Evolutionary conservation across 2,113 vertebrate genomes (phyloP), one percentile per base, ranked within the genome.

Genomic region (Harpagus bidentatus): DNA sequence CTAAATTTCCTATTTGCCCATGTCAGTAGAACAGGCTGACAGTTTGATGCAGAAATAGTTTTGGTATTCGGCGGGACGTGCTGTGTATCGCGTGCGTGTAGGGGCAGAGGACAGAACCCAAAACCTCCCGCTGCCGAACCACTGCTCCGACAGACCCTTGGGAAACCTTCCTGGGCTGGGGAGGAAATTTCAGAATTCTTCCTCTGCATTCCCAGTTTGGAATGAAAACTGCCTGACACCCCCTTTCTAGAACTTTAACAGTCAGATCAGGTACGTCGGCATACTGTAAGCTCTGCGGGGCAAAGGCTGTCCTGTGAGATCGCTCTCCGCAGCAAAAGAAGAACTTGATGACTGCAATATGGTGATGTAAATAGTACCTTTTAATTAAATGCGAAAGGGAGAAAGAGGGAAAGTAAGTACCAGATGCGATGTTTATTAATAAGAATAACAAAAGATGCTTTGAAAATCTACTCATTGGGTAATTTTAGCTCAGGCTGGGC

Each of bases 401-500:
- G 58, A 56, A 62, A 23, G 43, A 50, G 72, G 53, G 66, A 47
- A 70, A 87, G 77, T 22, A 10, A 83, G 82, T 16, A 43, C 86
- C 93, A 91, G 78, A 77, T 91, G 86, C 4, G 17, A 50, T 91
- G 93, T 94, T 95, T 96, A 82, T 94, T 79, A 70, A n/a, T 62
- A 91, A 93, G 62, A 96, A 96, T 80, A 91, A 94, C 86, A 90
- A 77, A 78, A 86, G 82, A 81, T 31, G 21, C 85, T 92, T 95
- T 86, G 84, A 97, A 95, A 95, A 91, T 56, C 96, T 69, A 32
- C 91, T 93, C 93, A 15, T 70, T 69, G 91, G 81, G 81, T 93
- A 77, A 85, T 91, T 93, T 82, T 73, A 94, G 70, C 95, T 55
- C 94, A 82, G 93, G 94, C 96, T 91, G 94, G 86, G 86, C 81